phyloP scores from a whole-genome alignment of 2,113 vertebrate genomes.

The Xenopus laevis region DNA sequence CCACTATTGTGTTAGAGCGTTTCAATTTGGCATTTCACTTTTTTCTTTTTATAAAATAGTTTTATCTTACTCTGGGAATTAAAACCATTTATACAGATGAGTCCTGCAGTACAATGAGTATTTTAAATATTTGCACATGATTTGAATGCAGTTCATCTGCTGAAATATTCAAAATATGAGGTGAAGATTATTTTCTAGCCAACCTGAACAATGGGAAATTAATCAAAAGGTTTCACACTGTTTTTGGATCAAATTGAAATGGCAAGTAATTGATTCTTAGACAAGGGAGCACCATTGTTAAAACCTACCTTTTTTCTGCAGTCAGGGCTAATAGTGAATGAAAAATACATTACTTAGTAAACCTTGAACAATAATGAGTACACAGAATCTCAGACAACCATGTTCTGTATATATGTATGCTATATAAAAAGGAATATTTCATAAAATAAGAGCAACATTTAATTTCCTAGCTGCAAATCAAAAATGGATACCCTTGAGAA shows the following conservation, averaged over 20 bases:
- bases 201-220: slow-evolving; percentile 38
- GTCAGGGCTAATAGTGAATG: slow-evolving; percentile 24
- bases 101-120: slow-evolving; percentile 15
- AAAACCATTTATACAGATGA: slow-evolving; percentile 25
- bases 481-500: too few species aligned
- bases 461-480: too few species aligned
- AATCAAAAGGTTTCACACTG: slow-evolving; percentile 36
- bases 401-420: too few species aligned
- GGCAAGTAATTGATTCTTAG: slow-evolving; percentile 43
- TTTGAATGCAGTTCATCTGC: slow-evolving; percentile 29
- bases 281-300: slow-evolving; percentile 30
- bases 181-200: slow-evolving; percentile 30
- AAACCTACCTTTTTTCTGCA: slow-evolving; percentile 17
- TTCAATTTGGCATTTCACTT: slow-evolving; percentile 15
- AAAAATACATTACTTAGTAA: slow-evolving; percentile 35
- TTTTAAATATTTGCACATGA: slow-evolving; percentile 32
- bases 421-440: too few species aligned
- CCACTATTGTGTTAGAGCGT: not conserved
- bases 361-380: slow-evolving; percentile 34
- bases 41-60: slow-evolving; percentile 17
- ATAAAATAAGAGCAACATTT: too few species aligned
- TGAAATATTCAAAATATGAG: slow-evolving; percentile 27
- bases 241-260: slow-evolving; percentile 44
- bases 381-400: not conserved
- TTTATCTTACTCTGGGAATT: slow-evolving; percentile 32